Percentiles rank a stretch among this genome's conserved stretches.
These are phyloP conservation scores for Sander lucioperca DNA, from an alignment of 2,113 vertebrate genomes.

Conservation along the genomic window DNA sequence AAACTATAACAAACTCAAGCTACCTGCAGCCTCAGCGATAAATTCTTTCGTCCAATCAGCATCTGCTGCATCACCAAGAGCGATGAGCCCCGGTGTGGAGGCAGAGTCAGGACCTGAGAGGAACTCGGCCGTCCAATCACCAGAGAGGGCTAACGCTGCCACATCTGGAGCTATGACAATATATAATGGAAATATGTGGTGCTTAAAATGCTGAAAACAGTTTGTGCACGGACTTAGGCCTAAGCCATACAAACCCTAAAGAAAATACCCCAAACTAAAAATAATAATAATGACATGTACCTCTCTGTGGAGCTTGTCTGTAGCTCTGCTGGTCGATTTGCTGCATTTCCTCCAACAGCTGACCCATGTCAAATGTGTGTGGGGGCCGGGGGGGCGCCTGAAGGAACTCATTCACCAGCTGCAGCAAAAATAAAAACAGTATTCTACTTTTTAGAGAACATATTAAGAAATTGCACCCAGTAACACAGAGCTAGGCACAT, in stretches of 20 bases:
- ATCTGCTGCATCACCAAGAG: conserved; percentile 87
- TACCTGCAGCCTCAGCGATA: conserved; percentile 95
- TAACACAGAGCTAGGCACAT: background rate
- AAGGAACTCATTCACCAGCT: conserved; percentile 97
- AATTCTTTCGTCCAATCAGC: conserved; percentile 98
- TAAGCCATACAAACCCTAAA: background rate
- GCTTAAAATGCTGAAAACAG: conserved; percentile 1
- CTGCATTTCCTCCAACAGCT: conserved; percentile 98
- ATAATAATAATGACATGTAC: conserved; percentile 67
- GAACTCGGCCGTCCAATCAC: conserved; percentile 96
- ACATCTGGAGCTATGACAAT: conserved; percentile 93
- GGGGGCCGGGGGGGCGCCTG: conserved; percentile 91
- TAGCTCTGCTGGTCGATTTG: conserved; percentile 97
- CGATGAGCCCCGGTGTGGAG: conserved; percentile 81
- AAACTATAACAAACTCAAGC: conserved; percentile 14
- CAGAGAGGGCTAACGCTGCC: conserved; percentile 95
- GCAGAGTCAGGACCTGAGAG: conserved; percentile 86
- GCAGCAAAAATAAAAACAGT: conserved; percentile 31
- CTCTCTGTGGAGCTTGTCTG: conserved; percentile 95
- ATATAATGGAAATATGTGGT: background rate
- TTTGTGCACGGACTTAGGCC: background rate
- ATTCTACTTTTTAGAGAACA: background rate
- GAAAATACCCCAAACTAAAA: background rate
- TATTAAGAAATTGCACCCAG: background rate
- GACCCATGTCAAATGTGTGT: conserved; percentile 98